phyloP scores from a whole-genome alignment of 2,113 vertebrate species.

The Hassar affinis region DNA sequence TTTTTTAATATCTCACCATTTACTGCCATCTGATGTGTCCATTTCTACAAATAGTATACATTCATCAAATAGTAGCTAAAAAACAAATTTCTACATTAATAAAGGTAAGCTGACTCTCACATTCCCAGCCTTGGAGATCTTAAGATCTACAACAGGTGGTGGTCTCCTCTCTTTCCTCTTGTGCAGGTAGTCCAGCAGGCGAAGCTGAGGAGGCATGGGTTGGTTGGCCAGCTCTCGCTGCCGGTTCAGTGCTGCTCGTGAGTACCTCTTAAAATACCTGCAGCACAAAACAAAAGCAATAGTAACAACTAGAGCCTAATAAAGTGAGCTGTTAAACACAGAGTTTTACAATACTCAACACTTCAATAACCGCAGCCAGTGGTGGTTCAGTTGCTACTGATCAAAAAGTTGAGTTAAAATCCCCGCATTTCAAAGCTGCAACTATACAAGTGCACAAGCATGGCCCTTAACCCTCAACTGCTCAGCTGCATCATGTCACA shows the following conservation, averaged over 20 bases:
- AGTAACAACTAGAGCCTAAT: neutral
- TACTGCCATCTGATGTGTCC: neutral
- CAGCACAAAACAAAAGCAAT: neutral
- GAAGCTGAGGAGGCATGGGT: slow-evolving; percentile 86
- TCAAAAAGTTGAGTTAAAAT: neutral
- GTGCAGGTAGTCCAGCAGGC: slow-evolving; percentile 92
- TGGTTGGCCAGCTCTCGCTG: slow-evolving; percentile 90
- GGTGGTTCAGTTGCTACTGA: neutral
- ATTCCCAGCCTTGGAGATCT: slow-evolving; percentile 96
- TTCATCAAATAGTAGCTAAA: too few species aligned
- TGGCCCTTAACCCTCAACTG: too few species aligned
- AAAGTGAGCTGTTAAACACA: neutral
- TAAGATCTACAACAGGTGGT: slow-evolving; percentile 87
- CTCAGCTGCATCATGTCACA: neutral
- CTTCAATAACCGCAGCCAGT: neutral
- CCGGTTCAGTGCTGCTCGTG: slow-evolving; percentile 87
- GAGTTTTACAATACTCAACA: neutral
- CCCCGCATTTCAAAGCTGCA: neutral
- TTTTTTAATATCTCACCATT: neutral
- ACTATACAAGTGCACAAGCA: neutral
- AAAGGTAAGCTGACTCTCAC: slow-evolving; percentile 70
- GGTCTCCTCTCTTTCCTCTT: slow-evolving; percentile 92
- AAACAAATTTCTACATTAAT: neutral
- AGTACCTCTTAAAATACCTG: slow-evolving; percentile 93
- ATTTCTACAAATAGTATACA: neutral